Evolutionary conservation across 1,140 invertebrate genomes (phyloP).

Genomic region (Lepidurus couesii): DNA sequence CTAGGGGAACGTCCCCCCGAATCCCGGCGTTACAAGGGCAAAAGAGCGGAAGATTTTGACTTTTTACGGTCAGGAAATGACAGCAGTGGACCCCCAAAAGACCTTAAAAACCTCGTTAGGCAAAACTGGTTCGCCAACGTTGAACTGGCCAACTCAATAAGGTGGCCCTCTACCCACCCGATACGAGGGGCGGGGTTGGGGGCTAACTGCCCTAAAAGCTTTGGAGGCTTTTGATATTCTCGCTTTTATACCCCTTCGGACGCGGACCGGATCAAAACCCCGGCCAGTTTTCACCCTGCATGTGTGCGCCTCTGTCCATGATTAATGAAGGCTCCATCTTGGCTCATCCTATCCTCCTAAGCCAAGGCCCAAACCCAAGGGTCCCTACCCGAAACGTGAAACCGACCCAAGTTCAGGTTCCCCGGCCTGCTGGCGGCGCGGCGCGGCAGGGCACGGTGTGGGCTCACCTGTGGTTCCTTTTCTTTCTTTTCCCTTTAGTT

Average conservation of each 20-base stretch:
- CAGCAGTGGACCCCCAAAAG: too few species aligned
- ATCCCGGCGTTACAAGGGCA: background rate
- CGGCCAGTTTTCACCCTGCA: background rate
- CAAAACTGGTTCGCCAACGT: background rate
- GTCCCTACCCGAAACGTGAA: background rate
- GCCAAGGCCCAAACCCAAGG: background rate
- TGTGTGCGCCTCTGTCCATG: background rate
- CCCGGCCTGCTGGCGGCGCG: constrained; percentile 15
- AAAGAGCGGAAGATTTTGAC: background rate
- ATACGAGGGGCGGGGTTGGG: background rate
- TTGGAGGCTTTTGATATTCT: background rate
- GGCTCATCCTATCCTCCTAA: background rate
- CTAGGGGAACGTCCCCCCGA: background rate
- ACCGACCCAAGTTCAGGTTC: background rate
- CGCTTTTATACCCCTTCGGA: background rate
- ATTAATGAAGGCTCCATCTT: background rate
- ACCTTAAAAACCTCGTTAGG: background rate
- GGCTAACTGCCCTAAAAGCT: background rate
- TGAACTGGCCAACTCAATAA: background rate
- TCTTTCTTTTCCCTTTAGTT: background rate
- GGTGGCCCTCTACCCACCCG: background rate
- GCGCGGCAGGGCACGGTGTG: background rate
- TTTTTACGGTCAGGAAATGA: background rate
- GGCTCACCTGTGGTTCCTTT: constrained; percentile 18
- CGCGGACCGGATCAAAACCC: background rate